phyloP scores from a whole-genome alignment of 2,113 vertebrate species.

The Nicator chloris region DNA sequence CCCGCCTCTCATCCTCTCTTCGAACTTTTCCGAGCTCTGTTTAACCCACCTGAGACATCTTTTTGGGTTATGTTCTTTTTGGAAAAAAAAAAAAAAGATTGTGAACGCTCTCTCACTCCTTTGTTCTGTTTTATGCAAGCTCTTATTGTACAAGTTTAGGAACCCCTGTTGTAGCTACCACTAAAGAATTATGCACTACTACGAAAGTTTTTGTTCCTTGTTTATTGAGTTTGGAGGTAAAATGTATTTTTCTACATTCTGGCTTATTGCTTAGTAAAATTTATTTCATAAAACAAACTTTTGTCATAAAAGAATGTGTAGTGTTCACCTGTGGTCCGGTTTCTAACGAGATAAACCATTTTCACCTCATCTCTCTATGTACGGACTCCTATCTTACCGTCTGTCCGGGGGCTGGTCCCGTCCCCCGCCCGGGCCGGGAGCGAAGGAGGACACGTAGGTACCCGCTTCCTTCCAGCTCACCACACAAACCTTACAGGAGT shows the following conservation, averaged over 20 bases:
- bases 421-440: slow-evolving; percentile 24
- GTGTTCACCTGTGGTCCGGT: slow-evolving; percentile 74
- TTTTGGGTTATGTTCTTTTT: slow-evolving; percentile 61
- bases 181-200: slow-evolving; percentile 81
- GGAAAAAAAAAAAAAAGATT: slow-evolving; percentile 58
- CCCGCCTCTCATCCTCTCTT: slow-evolving; percentile 37
- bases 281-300: slow-evolving; percentile 83
- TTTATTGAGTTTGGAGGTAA: slow-evolving; percentile 85
- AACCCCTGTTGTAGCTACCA: slow-evolving; percentile 77
- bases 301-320: slow-evolving; percentile 84
- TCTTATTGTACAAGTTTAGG: slow-evolving; percentile 80
- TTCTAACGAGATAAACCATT: slow-evolving; percentile 76
- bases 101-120: slow-evolving; percentile 72
- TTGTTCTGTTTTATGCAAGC: slow-evolving; percentile 78
- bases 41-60: slow-evolving; percentile 30
- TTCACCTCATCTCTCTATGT: slow-evolving; percentile 72
- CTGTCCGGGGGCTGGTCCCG: slow-evolving; percentile 9
- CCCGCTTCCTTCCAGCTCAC: slow-evolving; percentile 57
- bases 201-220: slow-evolving; percentile 78
- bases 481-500: slow-evolving; percentile 46
- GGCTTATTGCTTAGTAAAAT: slow-evolving; percentile 87
- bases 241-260: slow-evolving; percentile 89
- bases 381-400: slow-evolving; percentile 73
- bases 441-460: slow-evolving; percentile 64
- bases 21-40: slow-evolving; percentile 62